These are phyloP conservation scores for Poecilobothrus nobilitatus DNA, from an alignment of 2,888 invertebrate genomes.

Conservation along the genomic window DNA sequence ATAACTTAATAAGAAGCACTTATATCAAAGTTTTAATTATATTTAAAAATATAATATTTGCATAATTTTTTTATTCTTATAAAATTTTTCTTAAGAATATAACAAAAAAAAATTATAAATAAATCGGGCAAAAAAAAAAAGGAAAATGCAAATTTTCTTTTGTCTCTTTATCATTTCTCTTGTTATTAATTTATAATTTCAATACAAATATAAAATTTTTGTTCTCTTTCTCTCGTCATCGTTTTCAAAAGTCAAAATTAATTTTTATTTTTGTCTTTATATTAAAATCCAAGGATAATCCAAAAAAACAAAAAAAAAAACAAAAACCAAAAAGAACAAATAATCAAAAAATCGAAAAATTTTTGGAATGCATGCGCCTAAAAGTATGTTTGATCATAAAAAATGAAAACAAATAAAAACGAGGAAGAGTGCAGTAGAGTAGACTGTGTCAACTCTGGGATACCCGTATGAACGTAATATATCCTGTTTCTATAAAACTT, in stretches of 20 bases:
- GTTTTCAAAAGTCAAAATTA: neutral
- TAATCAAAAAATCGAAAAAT: neutral
- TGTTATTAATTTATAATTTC: neutral
- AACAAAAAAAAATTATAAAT: too few relatives aligned
- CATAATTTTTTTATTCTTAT: too few relatives aligned
- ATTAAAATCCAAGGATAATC: neutral
- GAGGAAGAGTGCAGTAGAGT: too few relatives aligned
- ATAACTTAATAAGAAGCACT: too few relatives aligned
- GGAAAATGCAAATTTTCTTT: neutral
- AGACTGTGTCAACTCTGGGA: too few relatives aligned
- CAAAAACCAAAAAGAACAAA: neutral
- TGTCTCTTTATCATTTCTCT: neutral
- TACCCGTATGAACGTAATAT: too few relatives aligned
- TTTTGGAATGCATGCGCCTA: constrained; percentile 1
- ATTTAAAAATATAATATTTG: too few relatives aligned
- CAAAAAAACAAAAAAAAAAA: neutral
- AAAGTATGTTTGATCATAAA: neutral
- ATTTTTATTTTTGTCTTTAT: neutral
- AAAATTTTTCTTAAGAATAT: too few relatives aligned
- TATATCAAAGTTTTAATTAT: too few relatives aligned
- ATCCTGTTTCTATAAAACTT: too few relatives aligned
- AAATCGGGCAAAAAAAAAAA: neutral
- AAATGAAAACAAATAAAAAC: too few relatives aligned
- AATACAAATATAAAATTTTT: neutral
- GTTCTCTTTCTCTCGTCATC: too few relatives aligned